A percentile compares a stretch with the other conserved stretches of the same genome.
These are phyloP conservation scores for Diphyllodes magnificus DNA, from an alignment of 2,113 vertebrate genomes.

Conservation along the genomic window DNA sequence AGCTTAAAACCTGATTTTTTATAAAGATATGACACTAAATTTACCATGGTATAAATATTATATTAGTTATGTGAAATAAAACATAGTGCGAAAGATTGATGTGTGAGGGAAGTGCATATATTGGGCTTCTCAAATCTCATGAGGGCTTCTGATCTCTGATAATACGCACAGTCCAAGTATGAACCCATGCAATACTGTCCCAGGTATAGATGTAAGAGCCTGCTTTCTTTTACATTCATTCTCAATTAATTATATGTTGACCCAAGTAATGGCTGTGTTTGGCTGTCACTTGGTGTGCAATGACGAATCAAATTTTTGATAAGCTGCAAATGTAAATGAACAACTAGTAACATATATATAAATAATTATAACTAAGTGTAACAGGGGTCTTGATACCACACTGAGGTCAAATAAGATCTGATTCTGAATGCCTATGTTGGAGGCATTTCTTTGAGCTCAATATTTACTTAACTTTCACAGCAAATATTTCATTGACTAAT, in stretches of 20 bases:
- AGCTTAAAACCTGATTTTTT: neutral
- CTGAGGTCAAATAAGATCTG: neutral
- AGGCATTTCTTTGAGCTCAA: neutral
- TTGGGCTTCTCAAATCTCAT: neutral
- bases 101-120: neutral
- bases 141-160: neutral
- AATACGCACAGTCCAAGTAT: neutral
- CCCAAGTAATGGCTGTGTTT: neutral
- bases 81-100: neutral
- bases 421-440: neutral
- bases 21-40: neutral
- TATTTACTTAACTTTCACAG: neutral
- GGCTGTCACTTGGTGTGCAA: neutral
- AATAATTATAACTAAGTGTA: neutral
- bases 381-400: neutral
- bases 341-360: neutral
- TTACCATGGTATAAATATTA: neutral
- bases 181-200: rapidly evolving
- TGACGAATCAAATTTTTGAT: neutral
- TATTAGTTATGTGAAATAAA: neutral
- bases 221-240: neutral
- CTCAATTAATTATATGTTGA: neutral
- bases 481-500: neutral
- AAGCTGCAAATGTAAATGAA: neutral
- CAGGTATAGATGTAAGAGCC: neutral